Evolutionary conservation across 2,797 vertebrate genomes (phyloP), one percentile per base, ranked within the genome.

Genomic region (Synanceia verrucosa): DNA sequence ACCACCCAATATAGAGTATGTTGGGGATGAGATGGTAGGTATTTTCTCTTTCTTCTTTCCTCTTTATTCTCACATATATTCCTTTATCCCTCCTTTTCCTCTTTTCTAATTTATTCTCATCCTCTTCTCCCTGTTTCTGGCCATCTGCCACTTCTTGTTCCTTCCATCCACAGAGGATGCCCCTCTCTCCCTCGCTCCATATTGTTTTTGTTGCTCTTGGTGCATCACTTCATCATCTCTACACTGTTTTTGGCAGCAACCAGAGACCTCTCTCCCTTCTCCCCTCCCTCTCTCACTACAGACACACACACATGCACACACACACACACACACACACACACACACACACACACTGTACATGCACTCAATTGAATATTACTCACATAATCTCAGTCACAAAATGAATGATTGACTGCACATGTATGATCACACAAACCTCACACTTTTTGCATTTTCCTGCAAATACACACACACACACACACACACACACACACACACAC

Each of bases 161-260:
- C 46, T 37, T 44, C 64, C 61, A 13, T 62, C 76, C 44, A 9
- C 67, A 43, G 76, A 82, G 66, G 67, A 76, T 34, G 29, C 58
- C 37, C 39, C 39, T 41, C 7, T 16, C 3, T 41, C 39, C 16
- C 37, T 57, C 37, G 37, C 4, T 67, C 48, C 72, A 37, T 84
- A 84, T 82, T 90, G 82, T 85, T 84, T 83, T 81, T 64, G 71
- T 82, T 77, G 78, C 73, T 86, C 78, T 79, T 75, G 21, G 76
- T 64, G 58, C 79, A 80, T 82, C 78, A 65, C 71, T 83, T 73
- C 74, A 76, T 86, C 85, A 74, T 72, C 68, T 74, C 65, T 46
- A 34, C 72, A 63, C 70, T 70, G 62, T 70, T 70, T 72, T 71
- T 83, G 81, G 79, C 84, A 81, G 76, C 64, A 57, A 66, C 64